Evolutionary conservation across 1,140 invertebrate species (phyloP), one percentile per base, ranked within the genome.

Genomic region (Bombus soroeensis): DNA sequence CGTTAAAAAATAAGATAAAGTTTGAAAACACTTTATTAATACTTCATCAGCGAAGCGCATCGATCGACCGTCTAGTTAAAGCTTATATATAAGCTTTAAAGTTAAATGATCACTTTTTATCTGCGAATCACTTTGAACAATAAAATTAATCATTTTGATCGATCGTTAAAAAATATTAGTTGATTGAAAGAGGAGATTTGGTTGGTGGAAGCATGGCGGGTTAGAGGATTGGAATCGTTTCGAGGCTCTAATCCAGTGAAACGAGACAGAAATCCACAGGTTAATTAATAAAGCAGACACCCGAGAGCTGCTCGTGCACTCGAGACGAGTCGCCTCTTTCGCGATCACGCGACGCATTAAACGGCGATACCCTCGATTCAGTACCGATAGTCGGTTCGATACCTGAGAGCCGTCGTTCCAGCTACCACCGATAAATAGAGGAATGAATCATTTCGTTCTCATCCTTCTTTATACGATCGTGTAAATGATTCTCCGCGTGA

Each of bases 211-310:
- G 47, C 0, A 12, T 18, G n/a, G 3, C 62, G 77, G 6, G 62
- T 66, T 28, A 47, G 32, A n/a, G 66, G 66, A 64, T 75, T 12
- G 39, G 9, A 74, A 6, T 70, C 41, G 34, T 22, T 53, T 22
- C 47, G 47, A 43, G 39, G 1, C n/a, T n/a, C n/a, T 57, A 62
- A 72, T 57, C 70, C 70, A 13, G 22, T 2, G 71, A 37, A 64
- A 82, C 71, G 71, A 82, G 53, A 37, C 71, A 66, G 57, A 43
- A 39, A 82, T 82, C 81, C 81, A 74, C 71, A 74, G 81, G 81
- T 82, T 82, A 82, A 82, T 82, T 82, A 82, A 82, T 82, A 82
- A 82, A 82, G 22, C 71, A 47, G 81, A 73, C 70, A 32, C 80
- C 57, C 80, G 70, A 64, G 80, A 34, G 39, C 79, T 72, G 39